Evolutionary conservation across 2,113 vertebrate genomes (phyloP).

Genomic region (Trinectes maculatus): DNA sequence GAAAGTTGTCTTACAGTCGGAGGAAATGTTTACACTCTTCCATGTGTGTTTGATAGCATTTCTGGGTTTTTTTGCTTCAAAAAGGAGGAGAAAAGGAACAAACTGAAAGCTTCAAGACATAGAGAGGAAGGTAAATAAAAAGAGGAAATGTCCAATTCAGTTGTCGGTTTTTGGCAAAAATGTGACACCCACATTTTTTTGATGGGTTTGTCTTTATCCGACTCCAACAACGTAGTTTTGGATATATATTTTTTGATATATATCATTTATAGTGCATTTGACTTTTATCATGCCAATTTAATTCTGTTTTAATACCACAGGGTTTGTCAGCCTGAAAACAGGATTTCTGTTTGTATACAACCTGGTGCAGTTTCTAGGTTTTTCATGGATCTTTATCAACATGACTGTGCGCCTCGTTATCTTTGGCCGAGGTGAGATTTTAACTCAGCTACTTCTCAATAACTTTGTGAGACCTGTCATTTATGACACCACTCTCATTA

Average conservation of each 20-base stretch:
- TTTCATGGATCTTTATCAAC: conserved; percentile 97
- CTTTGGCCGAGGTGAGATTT: conserved; percentile 88
- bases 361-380: conserved; percentile 95
- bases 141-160: too few species aligned
- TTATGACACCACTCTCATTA: conserved; percentile 13
- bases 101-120: conserved; percentile 84
- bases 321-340: conserved; percentile 85
- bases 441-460: not conserved
- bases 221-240: too few species aligned
- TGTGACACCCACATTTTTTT: too few species aligned
- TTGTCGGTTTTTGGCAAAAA: too few species aligned
- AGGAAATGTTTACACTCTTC: accelerated
- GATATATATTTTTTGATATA: not conserved
- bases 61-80: conserved; percentile 40
- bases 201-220: too few species aligned
- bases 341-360: conserved; percentile 93
- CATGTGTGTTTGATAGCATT: not conserved
- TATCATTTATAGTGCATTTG: not conserved
- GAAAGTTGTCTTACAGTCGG: not conserved
- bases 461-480: not conserved
- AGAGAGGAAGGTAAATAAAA: conserved; percentile 88
- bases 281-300: not conserved
- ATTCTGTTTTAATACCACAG: conserved; percentile 53
- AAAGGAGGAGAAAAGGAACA: conserved; percentile 92
- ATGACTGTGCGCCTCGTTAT: conserved; percentile 94